These are phyloP conservation scores for Phlogophora meticulosa DNA, from an alignment of 2,888 invertebrate genomes.

Conservation along the genomic window DNA sequence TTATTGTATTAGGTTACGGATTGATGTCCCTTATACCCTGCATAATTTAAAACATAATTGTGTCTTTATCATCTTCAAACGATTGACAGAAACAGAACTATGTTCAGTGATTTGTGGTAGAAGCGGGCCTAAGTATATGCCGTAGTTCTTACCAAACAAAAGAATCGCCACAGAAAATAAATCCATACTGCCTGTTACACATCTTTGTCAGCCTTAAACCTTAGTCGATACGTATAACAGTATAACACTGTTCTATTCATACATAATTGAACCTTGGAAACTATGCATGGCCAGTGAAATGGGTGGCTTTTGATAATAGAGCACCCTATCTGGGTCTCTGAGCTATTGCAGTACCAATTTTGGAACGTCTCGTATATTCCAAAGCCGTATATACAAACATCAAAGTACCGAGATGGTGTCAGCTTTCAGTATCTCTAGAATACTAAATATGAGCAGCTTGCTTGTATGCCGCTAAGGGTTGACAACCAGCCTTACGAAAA, in stretches of 20 bases:
- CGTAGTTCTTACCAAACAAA: neutral
- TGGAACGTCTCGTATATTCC: neutral
- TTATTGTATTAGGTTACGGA: too few species aligned
- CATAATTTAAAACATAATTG: too few species aligned
- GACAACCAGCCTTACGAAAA: too few species aligned
- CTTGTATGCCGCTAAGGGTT: too few species aligned
- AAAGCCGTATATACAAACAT: neutral
- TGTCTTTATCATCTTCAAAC: too few species aligned
- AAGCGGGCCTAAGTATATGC: too few species aligned
- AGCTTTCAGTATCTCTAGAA: neutral
- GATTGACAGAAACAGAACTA: too few species aligned
- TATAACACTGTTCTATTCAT: slow-evolving; percentile 23
- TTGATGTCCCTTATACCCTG: too few species aligned
- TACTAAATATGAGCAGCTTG: neutral
- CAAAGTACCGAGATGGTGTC: neutral
- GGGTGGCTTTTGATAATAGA: neutral
- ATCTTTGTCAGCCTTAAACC: neutral
- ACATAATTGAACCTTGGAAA: slow-evolving; percentile 25
- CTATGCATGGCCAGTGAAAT: slow-evolving; percentile 1
- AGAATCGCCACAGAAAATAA: slow-evolving; percentile 1
- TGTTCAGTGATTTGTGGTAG: too few species aligned
- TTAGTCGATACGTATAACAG: slow-evolving; percentile 14
- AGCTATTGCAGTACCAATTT: neutral
- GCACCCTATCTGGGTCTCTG: too few species aligned
- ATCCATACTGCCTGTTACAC: neutral